Evolutionary conservation across 2,888 invertebrate genomes (phyloP).

Genomic region (Cantharis flavilabris): DNA sequence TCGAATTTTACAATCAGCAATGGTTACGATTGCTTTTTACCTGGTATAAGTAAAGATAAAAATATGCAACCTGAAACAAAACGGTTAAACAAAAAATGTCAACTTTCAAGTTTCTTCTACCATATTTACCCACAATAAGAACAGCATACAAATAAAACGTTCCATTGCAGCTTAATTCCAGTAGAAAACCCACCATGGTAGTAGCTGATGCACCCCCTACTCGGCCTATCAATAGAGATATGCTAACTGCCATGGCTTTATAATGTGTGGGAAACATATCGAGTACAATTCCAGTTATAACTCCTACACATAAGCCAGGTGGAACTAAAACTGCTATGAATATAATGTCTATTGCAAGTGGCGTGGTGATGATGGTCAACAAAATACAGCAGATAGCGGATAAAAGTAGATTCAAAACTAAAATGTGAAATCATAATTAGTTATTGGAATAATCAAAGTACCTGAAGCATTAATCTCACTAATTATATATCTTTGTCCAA

Average conservation of each 20-base stretch:
- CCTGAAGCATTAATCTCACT: slow-evolving; percentile 15
- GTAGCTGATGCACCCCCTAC: slow-evolving; percentile 68
- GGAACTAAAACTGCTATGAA: slow-evolving; percentile 38
- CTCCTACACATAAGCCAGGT: slow-evolving; percentile 40
- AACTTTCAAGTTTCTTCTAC: background rate
- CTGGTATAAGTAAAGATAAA: slow-evolving; percentile 1
- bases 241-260: slow-evolving; percentile 67
- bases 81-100: background rate
- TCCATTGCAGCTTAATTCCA: slow-evolving; percentile 57
- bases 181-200: slow-evolving; percentile 64
- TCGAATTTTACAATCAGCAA: background rate
- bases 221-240: slow-evolving; percentile 67
- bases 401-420: slow-evolving; percentile 15
- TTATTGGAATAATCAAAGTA: background rate
- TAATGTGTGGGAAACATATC: slow-evolving; percentile 51
- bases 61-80: slow-evolving; percentile 4
- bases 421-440: no score
- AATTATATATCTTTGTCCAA: slow-evolving; percentile 32
- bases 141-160: slow-evolving; percentile 25
- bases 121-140: background rate
- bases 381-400: slow-evolving; percentile 12
- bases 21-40: background rate
- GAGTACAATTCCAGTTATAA: slow-evolving; percentile 46
- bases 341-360: slow-evolving; percentile 36
- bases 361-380: slow-evolving; percentile 28